Conservation (phyloP, 2,113 vertebrate genomes). For the Muscicapa adusta region DNA sequence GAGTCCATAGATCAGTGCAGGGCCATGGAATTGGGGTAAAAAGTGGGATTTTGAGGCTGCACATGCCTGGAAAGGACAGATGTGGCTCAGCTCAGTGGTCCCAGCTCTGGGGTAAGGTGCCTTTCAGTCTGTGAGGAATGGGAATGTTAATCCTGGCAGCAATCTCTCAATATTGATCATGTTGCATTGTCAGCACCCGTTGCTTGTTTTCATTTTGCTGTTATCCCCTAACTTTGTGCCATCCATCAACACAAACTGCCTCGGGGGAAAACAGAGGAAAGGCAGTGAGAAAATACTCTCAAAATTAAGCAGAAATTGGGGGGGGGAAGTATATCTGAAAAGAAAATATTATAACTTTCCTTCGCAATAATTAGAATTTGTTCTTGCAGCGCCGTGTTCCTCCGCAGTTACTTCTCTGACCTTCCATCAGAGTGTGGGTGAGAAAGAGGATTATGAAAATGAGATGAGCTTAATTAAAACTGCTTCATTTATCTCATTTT, state of each 20-base stretch:
- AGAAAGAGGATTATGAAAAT: constrained; percentile 41
- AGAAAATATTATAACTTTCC: background rate
- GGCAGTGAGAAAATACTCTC: background rate
- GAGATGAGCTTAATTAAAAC: constrained; percentile 45
- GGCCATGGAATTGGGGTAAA: accelerated
- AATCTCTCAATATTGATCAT: background rate
- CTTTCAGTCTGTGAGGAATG: background rate
- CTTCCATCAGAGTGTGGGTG: constrained; percentile 10
- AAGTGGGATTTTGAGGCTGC: background rate
- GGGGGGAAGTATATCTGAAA: background rate
- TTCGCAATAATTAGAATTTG: constrained; percentile 1
- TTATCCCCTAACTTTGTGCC: background rate
- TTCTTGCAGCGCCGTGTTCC: background rate
- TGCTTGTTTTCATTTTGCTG: background rate
- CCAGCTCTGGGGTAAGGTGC: background rate
- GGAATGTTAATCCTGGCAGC: background rate
- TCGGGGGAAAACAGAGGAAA: background rate
- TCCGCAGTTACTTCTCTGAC: background rate
- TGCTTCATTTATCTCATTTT: background rate
- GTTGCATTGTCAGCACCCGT: background rate
- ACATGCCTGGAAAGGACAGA: background rate
- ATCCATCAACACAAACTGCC: constrained; percentile 1
- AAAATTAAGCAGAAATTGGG: background rate
- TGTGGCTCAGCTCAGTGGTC: background rate
- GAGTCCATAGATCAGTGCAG: accelerated